phyloP scores from a whole-genome alignment of 2,888 invertebrate species.

The Oxyscelio sp. region DNA sequence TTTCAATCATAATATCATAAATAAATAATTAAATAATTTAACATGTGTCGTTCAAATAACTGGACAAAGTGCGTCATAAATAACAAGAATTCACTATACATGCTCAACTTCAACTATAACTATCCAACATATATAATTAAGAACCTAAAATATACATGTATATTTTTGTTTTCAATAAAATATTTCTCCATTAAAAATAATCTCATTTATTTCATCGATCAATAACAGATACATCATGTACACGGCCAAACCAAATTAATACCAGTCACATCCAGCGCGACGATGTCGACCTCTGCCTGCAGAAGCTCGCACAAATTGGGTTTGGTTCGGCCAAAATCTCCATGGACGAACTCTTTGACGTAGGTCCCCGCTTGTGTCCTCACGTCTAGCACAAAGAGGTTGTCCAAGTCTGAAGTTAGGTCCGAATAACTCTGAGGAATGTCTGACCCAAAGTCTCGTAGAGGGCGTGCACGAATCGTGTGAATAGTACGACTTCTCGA shows the following conservation, averaged over 20 bases:
- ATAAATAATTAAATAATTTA: too few relatives aligned
- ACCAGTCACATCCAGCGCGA: slow-evolving; percentile 96
- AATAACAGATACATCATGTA: too few relatives aligned
- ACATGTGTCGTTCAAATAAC: too few relatives aligned
- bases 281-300: slow-evolving; percentile 93
- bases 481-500: too few relatives aligned
- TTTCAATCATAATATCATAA: too few relatives aligned
- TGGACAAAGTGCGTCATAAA: too few relatives aligned
- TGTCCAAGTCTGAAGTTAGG: slow-evolving; percentile 67
- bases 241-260: slow-evolving; percentile 94
- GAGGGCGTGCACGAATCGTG: too few relatives aligned
- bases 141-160: too few relatives aligned
- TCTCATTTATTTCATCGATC: background rate
- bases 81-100: too few relatives aligned
- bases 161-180: background rate
- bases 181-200: background rate
- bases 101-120: too few relatives aligned
- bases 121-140: too few relatives aligned
- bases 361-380: slow-evolving; percentile 98
- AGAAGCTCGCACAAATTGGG: slow-evolving; percentile 93
- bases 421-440: slow-evolving; percentile 78
- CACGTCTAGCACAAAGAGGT: slow-evolving; percentile 91
- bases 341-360: slow-evolving; percentile 99
- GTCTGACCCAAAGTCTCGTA: too few relatives aligned
- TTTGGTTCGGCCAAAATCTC: slow-evolving; percentile 96